phyloP scores from a whole-genome alignment of 2,113 vertebrate species.

The Pelodiscus sinensis region DNA sequence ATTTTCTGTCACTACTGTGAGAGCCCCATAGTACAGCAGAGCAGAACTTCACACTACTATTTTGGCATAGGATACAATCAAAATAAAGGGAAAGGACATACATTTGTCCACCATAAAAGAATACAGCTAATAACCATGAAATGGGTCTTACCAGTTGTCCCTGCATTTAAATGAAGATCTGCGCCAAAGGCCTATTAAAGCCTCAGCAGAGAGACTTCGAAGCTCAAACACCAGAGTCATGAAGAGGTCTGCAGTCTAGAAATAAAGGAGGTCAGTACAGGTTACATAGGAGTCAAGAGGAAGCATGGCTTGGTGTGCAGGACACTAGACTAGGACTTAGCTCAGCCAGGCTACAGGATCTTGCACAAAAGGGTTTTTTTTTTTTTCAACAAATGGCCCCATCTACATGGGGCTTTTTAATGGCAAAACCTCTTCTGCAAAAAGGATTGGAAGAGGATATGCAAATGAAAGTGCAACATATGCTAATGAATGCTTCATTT shows the following conservation, averaged over 20 bases:
- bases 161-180: slow-evolving; percentile 83
- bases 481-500: no score
- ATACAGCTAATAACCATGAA: background rate
- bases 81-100: background rate
- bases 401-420: no score
- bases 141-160: slow-evolving; percentile 81
- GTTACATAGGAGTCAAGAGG: background rate
- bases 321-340: background rate
- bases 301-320: background rate
- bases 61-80: background rate
- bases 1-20: background rate
- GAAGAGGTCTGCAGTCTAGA: slow-evolving; percentile 81
- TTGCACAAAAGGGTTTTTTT: no score
- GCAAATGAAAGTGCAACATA: no score
- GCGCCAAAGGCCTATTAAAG: slow-evolving; percentile 80
- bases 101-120: background rate
- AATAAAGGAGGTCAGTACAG: background rate
- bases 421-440: no score
- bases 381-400: no score
- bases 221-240: slow-evolving; percentile 82
- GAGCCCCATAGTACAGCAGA: background rate
- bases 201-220: slow-evolving; percentile 72
- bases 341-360: background rate
- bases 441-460: no score
- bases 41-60: background rate